A percentile compares a stretch with the other conserved stretches of the same genome.
Evolutionary conservation across 2,797 vertebrate species (phyloP).

Genomic region (Falco biarmicus): DNA sequence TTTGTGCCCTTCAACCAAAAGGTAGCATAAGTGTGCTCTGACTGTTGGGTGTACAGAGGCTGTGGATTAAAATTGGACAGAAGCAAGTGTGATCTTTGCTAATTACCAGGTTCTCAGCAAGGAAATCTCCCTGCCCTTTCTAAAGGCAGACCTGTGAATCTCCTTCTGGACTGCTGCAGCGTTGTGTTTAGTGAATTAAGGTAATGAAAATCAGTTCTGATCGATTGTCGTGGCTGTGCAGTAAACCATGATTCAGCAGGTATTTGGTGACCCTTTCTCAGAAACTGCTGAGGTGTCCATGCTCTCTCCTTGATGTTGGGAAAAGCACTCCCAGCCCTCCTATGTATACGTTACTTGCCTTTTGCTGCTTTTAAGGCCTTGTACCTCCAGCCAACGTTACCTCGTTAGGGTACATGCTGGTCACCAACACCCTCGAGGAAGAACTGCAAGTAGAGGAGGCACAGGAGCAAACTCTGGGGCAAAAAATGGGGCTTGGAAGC

Average conservation of each 20-base stretch:
- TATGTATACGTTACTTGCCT: rapidly evolving
- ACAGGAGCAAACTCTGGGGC: background rate
- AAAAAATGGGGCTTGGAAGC: background rate
- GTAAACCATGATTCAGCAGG: background rate
- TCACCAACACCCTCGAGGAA: rapidly evolving
- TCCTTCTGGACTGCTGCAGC: background rate
- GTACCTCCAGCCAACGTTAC: background rate
- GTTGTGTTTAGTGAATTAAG: background rate
- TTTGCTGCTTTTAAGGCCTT: background rate
- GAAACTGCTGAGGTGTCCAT: background rate
- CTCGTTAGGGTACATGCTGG: rapidly evolving
- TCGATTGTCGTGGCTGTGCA: background rate
- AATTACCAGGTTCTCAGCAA: background rate
- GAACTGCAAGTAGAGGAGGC: rapidly evolving
- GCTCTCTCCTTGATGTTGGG: background rate
- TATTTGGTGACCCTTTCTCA: background rate
- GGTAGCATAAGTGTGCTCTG: background rate
- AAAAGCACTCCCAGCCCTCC: background rate
- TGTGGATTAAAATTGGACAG: background rate
- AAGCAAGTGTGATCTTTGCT: background rate
- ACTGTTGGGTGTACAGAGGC: background rate
- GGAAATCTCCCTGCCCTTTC: background rate
- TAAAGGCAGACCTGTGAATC: background rate
- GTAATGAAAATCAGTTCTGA: background rate
- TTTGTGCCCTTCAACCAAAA: background rate